Evolutionary conservation across 2,113 vertebrate species (phyloP).

Genomic region (Panurus biarmicus): DNA sequence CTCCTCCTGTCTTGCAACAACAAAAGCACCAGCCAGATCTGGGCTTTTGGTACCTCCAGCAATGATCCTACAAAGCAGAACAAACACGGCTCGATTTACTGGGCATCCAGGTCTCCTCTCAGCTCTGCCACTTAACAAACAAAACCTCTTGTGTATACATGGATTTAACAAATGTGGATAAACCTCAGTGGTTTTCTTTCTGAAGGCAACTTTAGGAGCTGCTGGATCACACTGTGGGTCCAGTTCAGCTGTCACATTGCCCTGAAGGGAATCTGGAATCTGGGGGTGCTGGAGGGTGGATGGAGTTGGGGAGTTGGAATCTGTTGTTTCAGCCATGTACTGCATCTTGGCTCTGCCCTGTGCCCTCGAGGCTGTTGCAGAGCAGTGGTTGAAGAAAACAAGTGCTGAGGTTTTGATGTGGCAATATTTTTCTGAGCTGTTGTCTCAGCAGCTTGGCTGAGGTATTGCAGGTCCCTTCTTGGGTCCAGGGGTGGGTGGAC

Average conservation of each 20-base stretch:
- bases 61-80: background rate
- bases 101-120: background rate
- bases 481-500: background rate
- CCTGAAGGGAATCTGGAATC: background rate
- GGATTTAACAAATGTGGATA: background rate
- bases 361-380: background rate
- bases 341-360: background rate
- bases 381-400: background rate
- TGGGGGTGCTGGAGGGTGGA: background rate
- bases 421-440: background rate
- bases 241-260: rapidly evolving
- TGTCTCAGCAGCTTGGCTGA: background rate
- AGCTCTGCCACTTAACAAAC: background rate
- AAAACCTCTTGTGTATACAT: background rate
- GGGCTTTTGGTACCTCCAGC: background rate
- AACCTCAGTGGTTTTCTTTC: background rate
- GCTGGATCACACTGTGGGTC: background rate
- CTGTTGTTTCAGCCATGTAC: background rate
- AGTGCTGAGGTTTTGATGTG: background rate
- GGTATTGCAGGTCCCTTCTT: background rate
- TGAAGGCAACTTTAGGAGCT: background rate
- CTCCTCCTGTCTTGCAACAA: background rate
- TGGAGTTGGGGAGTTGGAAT: background rate
- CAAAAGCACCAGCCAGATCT: background rate
- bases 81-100: background rate